Evolutionary conservation across 2,888 invertebrate genomes (phyloP), one percentile per base, ranked within the genome.

Genomic region (Caenorhabditis drosophilae): DNA sequence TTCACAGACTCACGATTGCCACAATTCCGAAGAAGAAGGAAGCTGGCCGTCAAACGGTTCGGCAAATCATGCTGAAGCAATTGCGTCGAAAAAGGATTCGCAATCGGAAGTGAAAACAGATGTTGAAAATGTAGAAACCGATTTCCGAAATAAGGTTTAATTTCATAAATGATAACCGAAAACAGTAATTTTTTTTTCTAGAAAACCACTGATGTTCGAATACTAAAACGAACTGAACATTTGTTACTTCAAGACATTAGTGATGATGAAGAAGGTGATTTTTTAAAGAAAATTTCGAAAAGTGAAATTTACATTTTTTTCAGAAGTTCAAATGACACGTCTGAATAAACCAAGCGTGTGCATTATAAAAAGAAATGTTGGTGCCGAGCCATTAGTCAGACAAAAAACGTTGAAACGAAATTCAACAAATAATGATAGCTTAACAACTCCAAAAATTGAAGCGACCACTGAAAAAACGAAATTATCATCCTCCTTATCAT

Each of bases 241-340:
- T 34, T 63, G 35, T 50, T 63, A n/a, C 55, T 68, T 16, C 61
- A 71, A 49, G 75, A 68, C 31, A 62, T 68, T 27, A 70, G 68
- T 40, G 75, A 75, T 47, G 75, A 75, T 35, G 72, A 72, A 45
- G 75, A 73, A 36, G 74, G 68, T 70, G 46, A 51, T 46, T 35
- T 38, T 18, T 20, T 38, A 58, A 67, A n/a, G 60, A 75, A 70
- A 70, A 27, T 31, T 12, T 9, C 31, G 6, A 12, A 9, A 44
- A 15, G 4, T 7, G 22, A 22, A 15, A 41, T 20, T 41, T 41
- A 20, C 3, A 4, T 38, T 23, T 20, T 38, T 64, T 70, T 18
- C 62, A 75, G 72, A 72, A 27, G 59, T 73, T 22, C 70, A 70
- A 58, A 67, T 75, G 70, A 75, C 75, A 18, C 70, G 72, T 53